Evolutionary conservation across 2,888 invertebrate genomes (phyloP).

Genomic region (Uloborus plumipes): DNA sequence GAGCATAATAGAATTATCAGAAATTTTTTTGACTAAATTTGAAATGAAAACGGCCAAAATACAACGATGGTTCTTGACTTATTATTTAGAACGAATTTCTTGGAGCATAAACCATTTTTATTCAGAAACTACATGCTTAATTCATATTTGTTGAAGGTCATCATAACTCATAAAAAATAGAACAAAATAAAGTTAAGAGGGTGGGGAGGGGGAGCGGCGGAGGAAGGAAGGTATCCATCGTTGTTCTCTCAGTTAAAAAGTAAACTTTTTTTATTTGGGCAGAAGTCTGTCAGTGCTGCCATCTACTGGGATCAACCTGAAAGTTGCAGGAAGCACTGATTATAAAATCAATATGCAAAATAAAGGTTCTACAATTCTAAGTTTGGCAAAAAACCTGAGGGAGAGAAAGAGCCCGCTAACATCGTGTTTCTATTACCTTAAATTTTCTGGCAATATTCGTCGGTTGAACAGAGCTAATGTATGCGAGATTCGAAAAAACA

Average conservation of each 20-base stretch:
- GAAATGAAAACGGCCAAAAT: no score
- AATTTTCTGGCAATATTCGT: no score
- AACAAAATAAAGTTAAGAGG: slow-evolving; percentile 14
- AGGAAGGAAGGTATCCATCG: no score
- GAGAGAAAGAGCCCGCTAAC: no score
- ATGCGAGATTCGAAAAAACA: background rate
- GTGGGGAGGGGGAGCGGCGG: background rate
- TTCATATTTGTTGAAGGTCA: slow-evolving; percentile 6
- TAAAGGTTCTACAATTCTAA: slow-evolving; percentile 21
- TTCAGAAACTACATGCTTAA: slow-evolving; percentile 1
- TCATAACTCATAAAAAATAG: slow-evolving; percentile 10
- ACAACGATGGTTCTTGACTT: no score
- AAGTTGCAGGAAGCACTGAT: slow-evolving; percentile 48
- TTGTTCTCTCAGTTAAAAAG: no score
- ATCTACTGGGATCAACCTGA: slow-evolving; percentile 23
- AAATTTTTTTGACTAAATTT: no score
- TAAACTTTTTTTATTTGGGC: background rate
- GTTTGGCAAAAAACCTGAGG: no score
- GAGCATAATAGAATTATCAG: no score
- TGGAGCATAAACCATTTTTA: background rate
- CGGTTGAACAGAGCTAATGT: no score
- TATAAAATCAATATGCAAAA: slow-evolving; percentile 62
- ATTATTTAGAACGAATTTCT: no score
- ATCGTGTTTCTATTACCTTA: no score
- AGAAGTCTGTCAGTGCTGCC: slow-evolving; percentile 19